A percentile compares a stretch with the other conserved stretches of the same genome.
phyloP scores from a whole-genome alignment of 2,888 invertebrate genomes.

The Cheilosia vulpina region DNA sequence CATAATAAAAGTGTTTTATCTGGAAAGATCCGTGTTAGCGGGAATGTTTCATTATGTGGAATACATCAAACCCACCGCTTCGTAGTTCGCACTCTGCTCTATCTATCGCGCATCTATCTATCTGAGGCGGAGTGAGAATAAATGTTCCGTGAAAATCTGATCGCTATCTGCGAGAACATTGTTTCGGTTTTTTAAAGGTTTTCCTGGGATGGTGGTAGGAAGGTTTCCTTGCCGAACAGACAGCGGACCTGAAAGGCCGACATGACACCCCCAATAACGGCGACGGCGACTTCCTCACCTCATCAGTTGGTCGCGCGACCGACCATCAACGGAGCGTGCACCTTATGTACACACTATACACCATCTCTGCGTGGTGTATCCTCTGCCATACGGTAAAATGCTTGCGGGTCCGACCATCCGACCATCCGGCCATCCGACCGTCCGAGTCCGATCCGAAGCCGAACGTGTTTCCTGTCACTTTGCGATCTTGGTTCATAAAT shows the following conservation, averaged over 20 bases:
- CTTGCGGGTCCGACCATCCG: slow-evolving; percentile 32
- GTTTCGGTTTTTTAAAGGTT: slow-evolving; percentile 42
- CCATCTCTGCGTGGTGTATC: slow-evolving; percentile 47
- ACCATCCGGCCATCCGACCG: too few relatives aligned
- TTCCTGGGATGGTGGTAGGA: neutral
- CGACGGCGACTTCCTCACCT: slow-evolving; percentile 64
- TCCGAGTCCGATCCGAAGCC: neutral
- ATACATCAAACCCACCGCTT: slow-evolving; percentile 58
- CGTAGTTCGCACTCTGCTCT: slow-evolving; percentile 47
- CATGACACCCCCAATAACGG: slow-evolving; percentile 68
- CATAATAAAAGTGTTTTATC: slow-evolving; percentile 74
- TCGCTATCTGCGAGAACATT: slow-evolving; percentile 69
- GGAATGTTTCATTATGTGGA: slow-evolving; percentile 60
- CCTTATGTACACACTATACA: slow-evolving; percentile 21
- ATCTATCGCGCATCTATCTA: neutral
- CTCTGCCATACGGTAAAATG: slow-evolving; percentile 47
- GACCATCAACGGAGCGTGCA: slow-evolving; percentile 26
- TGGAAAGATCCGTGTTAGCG: slow-evolving; percentile 66
- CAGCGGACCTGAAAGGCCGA: slow-evolving; percentile 57
- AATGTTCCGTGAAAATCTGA: slow-evolving; percentile 67
- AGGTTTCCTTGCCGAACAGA: slow-evolving; percentile 6
- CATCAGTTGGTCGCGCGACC: slow-evolving; percentile 70
- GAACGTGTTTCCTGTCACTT: slow-evolving; percentile 73
- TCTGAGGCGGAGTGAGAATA: slow-evolving; percentile 50
- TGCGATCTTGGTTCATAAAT: slow-evolving; percentile 71